phyloP scores from a whole-genome alignment of 2,888 invertebrate species.

The Hydropsyche betteni region DNA sequence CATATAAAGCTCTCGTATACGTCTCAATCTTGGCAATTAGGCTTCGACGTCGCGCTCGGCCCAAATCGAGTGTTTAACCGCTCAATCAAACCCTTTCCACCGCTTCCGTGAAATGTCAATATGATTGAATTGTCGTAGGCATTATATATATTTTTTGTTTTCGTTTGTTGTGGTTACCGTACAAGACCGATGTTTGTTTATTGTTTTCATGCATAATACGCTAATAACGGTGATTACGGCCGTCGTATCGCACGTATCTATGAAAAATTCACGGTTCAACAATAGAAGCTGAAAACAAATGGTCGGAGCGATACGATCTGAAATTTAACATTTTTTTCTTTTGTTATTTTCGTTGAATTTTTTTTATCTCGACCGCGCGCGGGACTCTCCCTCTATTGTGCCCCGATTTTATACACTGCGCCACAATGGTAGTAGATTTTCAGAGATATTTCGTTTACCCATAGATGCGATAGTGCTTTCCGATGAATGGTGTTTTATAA shows the following conservation, averaged over 20 bases:
- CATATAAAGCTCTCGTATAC: not conserved
- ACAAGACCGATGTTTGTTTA: not conserved
- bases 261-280: conserved; percentile 15
- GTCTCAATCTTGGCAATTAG: not conserved
- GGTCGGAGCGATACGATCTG: not conserved
- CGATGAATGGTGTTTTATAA: not conserved
- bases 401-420: not conserved
- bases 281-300: conserved; percentile 11
- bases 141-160: not conserved
- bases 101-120: not conserved
- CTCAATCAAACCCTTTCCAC: conserved; percentile 13
- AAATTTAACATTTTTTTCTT: conserved; percentile 2
- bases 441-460: not conserved
- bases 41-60: not conserved
- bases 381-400: not conserved
- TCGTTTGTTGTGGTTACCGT: conserved; percentile 11
- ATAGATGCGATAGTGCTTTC: not conserved
- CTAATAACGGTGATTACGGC: conserved; percentile 13
- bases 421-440: not conserved
- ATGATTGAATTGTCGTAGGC: not conserved
- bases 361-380: not conserved
- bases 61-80: conserved; percentile 12
- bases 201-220: conserved; percentile 9
- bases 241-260: conserved; percentile 1
- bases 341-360: not conserved